Percentiles rank a stretch among this genome's conserved stretches.
These are phyloP conservation scores for Oncorhynchus masou DNA, from an alignment of 2,113 vertebrate genomes.

Conservation along the genomic window DNA sequence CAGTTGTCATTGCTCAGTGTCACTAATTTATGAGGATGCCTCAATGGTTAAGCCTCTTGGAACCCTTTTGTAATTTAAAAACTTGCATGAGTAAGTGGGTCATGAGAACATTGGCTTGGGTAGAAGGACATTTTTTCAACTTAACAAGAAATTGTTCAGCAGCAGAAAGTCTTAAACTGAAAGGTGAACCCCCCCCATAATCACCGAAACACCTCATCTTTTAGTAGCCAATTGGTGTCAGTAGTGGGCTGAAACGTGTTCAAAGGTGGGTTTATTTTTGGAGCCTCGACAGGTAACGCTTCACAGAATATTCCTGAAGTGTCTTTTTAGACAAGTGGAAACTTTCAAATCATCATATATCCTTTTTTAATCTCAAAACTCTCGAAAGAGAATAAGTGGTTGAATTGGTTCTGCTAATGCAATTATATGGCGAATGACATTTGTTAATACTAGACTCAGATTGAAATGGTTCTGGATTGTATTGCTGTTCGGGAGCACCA, in stretches of 20 bases:
- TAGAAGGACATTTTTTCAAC: conserved; percentile 18
- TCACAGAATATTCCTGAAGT: too few species aligned
- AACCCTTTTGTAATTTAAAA: conserved; percentile 22
- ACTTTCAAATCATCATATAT: not conserved
- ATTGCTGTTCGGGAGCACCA: not conserved
- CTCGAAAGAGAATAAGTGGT: not conserved
- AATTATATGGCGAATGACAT: not conserved
- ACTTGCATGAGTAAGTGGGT: conserved; percentile 20
- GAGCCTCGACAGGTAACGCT: too few species aligned
- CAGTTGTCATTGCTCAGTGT: conserved; percentile 9
- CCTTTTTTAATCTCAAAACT: not conserved
- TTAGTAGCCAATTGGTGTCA: too few species aligned
- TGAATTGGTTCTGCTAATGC: not conserved
- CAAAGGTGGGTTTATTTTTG: too few species aligned
- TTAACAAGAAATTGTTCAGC: conserved; percentile 25
- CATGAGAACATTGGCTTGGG: conserved; percentile 11
- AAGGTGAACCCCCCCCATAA: conserved; percentile 11
- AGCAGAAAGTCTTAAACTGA: conserved; percentile 3
- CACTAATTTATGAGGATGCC: conserved; percentile 10
- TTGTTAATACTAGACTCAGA: not conserved
- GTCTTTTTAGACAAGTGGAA: not conserved
- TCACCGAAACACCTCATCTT: too few species aligned
- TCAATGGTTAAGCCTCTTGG: not conserved
- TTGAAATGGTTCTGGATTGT: not conserved
- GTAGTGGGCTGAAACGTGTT: too few species aligned